phyloP scores from a whole-genome alignment of 2,797 vertebrate genomes.

The Okamejei kenojei region DNA sequence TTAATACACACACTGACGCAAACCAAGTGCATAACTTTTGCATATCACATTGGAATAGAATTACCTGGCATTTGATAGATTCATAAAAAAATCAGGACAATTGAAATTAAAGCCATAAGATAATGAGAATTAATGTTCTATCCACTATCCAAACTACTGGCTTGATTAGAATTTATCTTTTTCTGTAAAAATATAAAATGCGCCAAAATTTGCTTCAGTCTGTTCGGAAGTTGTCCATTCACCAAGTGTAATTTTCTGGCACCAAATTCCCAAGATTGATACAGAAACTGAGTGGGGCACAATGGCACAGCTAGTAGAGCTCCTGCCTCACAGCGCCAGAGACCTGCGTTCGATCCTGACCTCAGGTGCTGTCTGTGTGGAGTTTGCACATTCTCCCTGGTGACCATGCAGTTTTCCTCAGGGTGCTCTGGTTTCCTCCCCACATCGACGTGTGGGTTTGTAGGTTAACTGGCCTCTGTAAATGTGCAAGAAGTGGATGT shows the following conservation, averaged over 20 bases:
- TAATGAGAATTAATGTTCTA: neutral
- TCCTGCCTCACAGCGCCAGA: too few relatives aligned
- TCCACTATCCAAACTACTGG: neutral
- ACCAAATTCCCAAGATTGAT: neutral
- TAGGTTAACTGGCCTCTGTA: too few relatives aligned
- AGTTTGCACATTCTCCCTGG: too few relatives aligned
- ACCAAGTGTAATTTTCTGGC: neutral
- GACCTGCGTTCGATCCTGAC: too few relatives aligned
- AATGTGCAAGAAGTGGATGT: too few relatives aligned
- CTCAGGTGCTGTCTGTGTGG: too few relatives aligned
- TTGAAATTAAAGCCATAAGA: neutral
- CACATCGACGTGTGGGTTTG: too few relatives aligned
- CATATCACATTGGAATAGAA: neutral
- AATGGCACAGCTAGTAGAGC: too few relatives aligned
- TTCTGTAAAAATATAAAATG: neutral
- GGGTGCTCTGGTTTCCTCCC: too few relatives aligned
- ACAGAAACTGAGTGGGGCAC: neutral
- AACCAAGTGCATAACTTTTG: neutral
- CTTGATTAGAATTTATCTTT: neutral
- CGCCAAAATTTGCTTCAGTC: neutral
- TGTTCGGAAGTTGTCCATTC: neutral
- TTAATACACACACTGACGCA: neutral
- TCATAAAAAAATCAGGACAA: neutral
- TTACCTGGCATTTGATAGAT: neutral
- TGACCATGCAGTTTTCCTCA: too few relatives aligned